Base-by-base conservation (phyloP, 1,140 invertebrate genomes). In the Trinorchestia longiramus region DNA sequence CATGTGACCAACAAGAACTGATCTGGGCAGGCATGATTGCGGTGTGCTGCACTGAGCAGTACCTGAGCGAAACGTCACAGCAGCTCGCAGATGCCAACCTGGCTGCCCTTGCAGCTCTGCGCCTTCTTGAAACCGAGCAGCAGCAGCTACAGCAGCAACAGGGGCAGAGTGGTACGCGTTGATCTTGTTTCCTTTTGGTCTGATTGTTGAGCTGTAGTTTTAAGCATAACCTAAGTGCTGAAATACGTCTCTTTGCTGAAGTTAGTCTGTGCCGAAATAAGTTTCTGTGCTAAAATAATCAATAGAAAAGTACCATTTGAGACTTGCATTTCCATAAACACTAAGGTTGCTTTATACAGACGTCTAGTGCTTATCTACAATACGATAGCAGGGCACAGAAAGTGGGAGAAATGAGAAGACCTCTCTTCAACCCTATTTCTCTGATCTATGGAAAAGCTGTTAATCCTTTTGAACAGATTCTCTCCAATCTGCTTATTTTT, bases 51-150 rank as follows among this genome's bases (percentile, higher is more conserved):
- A 97, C 98, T 0, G 98, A 98, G 96, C 97, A 98, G 96, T 98
- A 98, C 97, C 97, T 98, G 96, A 97, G 97, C 4, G 98, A 98
- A 95, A 98, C 98, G 87, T 98, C 98, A 97, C 97, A 97, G 88
- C 98, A 98, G 97, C 97, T 98, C 92, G 98, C 98, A 97, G 98
- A 98, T 97, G 98, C 98, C 96, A 98, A 98, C 95, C 98, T 98
- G 97, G 98, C 98, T 97, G 97, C 98, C 42, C 97, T 98, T 45
- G 97, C 97, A 3, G 97, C 98, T 90, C 97, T 98, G 0, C 98
- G 98, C 42, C 97, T 97, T 41, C 96, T 97, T 6, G 97, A 97
- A 40, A 94, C 92, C 40, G 92, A 94, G 44, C 92, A 94, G 44
- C 92, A 94, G 44, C 92, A 45, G 40, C 92, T 45, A 44, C 43